A percentile compares a stretch with the other conserved stretches of the same genome.
These are phyloP conservation scores for Monoplex corrugatus DNA, from an alignment of 2,888 invertebrate species.

Conservation along the genomic window DNA sequence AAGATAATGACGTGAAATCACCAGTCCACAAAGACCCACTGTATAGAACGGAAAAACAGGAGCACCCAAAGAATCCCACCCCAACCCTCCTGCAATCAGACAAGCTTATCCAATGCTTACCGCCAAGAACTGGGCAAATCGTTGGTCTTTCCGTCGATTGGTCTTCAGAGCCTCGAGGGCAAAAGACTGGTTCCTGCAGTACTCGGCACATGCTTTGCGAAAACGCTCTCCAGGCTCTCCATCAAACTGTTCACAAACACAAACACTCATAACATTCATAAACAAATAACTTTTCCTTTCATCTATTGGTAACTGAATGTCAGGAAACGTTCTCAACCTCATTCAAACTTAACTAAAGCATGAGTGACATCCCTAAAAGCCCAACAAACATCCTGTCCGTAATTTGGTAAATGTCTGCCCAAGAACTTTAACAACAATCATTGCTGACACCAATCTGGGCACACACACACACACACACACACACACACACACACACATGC, in stretches of 20 bases:
- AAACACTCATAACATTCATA: not conserved
- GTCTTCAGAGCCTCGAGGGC: slow-evolving; percentile 91
- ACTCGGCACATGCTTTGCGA: slow-evolving; percentile 89
- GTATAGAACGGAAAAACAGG: too few relatives aligned
- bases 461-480: not conserved
- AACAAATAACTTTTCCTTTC: not conserved
- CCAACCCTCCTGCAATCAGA: not conserved
- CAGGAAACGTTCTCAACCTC: too few relatives aligned
- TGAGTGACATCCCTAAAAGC: too few relatives aligned
- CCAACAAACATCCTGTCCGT: too few relatives aligned
- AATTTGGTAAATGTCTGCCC: too few relatives aligned
- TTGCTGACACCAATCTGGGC: not conserved
- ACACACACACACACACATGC: not conserved
- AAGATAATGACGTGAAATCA: too few relatives aligned
- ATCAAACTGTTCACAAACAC: slow-evolving; percentile 85
- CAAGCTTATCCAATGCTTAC: slow-evolving; percentile 67
- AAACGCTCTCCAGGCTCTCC: slow-evolving; percentile 89
- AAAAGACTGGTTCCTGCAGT: slow-evolving; percentile 93
- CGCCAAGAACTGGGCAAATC: slow-evolving; percentile 89
- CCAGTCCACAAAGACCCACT: too few relatives aligned
- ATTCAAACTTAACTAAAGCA: too few relatives aligned
- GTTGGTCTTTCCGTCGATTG: slow-evolving; percentile 90
- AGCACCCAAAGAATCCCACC: too few relatives aligned
- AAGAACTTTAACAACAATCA: too few relatives aligned
- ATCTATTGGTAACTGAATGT: too few relatives aligned